Evolutionary conservation across 2,797 vertebrate genomes (phyloP), one percentile per base, ranked within the genome.

Genomic region (Falco peregrinus): DNA sequence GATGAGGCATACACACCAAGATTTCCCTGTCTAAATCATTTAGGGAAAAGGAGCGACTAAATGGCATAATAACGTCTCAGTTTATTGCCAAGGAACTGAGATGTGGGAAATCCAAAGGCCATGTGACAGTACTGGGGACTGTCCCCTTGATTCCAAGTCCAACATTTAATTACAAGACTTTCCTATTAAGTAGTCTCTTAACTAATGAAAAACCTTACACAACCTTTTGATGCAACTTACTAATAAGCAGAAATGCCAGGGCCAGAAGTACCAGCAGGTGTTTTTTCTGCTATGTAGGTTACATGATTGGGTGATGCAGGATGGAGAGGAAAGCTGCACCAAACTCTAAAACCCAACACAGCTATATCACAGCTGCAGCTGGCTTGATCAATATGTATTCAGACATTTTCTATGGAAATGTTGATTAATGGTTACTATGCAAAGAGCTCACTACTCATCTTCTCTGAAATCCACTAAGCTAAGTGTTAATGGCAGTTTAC

Each of bases 341-440:
- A 67, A 70, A 9, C 86, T 87, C 86, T 89, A 90, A 85, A 91
- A 41, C 13, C 35, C 69, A 63, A 3, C 63, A 29, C 51, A 77
- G 29, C 56, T 63, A 26, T 35, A 63, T 35, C 69, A 45, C 88
- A 95, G 86, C 84, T 96, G 93, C 95, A 95, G 89, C 90, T 94
- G 93, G 33, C 48, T 89, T 39, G 67, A 95, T 96, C 92, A 92
- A 47, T 33, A 77, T 14, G 67, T 70, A 96, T 95, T 96, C 93
- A 90, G 86, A 33, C 64, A 61, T 64, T 50, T 92, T 95, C 88
- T 95, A 45, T 81, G 70, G 50, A 67, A 78, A 54, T 50, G 77
- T 17, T 96, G 88, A 93, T 86, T 82, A 90, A 61, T 13, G n/a
- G 67, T 82, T 91, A 64, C 53, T 87, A 48, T 54, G 56, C 80